Percentiles rank a stretch among this genome's conserved stretches.
phyloP scores from a whole-genome alignment of 2,888 invertebrate genomes.

The Cerceris rybyensis region DNA sequence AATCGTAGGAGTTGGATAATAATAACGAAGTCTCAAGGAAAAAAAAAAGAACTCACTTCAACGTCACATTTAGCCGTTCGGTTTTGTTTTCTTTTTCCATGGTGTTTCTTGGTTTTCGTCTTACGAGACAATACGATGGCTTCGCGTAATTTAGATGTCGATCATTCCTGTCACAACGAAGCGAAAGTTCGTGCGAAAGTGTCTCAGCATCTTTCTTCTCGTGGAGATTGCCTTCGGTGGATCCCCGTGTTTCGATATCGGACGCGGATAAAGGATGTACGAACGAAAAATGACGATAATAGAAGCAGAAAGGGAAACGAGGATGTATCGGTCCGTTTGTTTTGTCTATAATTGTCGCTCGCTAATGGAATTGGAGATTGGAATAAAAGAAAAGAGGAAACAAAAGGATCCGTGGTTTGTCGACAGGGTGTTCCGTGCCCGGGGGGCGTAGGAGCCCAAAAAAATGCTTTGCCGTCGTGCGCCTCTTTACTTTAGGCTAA shows the following conservation, averaged over 20 bases:
- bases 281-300: neutral
- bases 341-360: conserved; percentile 29
- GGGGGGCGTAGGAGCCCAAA: conserved; percentile 79
- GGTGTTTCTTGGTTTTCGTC: conserved; percentile 35
- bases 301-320: conserved; percentile 2
- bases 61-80: conserved; percentile 21
- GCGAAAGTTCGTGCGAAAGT: conserved; percentile 18
- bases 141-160: conserved; percentile 31
- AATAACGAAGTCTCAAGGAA: neutral
- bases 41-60: neutral
- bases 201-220: conserved; percentile 2
- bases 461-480: conserved; percentile 81
- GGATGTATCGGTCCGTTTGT: conserved; percentile 36
- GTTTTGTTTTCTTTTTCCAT: conserved; percentile 18
- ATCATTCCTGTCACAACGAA: conserved; percentile 64
- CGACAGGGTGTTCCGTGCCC: conserved; percentile 81
- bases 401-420: conserved; percentile 72
- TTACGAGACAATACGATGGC: conserved; percentile 31
- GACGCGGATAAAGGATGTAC: conserved; percentile 21
- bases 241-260: conserved; percentile 50
- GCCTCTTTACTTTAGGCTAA: conserved; percentile 81
- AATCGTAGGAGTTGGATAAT: conserved; percentile 2
- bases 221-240: conserved; percentile 31
- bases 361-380: conserved; percentile 29
- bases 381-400: no score